These are phyloP conservation scores for Anorthoa munda DNA, from an alignment of 2,888 invertebrate species.

Conservation along the genomic window DNA sequence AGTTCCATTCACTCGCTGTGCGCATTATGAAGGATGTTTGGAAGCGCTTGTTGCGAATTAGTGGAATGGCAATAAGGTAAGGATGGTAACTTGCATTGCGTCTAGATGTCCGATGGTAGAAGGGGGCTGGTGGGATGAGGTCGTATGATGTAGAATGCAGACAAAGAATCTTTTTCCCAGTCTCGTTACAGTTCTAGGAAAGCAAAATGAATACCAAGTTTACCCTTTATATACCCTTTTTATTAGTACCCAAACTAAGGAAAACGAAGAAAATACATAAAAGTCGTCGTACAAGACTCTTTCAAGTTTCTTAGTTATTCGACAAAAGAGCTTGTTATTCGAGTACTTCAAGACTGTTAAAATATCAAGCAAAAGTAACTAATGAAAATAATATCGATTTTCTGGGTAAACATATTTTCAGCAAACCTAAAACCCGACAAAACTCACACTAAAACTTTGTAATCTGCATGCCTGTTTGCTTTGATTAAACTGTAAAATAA, in stretches of 20 bases:
- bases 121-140: too few relatives aligned
- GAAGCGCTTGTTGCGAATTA: too few relatives aligned
- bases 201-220: not conserved
- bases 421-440: not conserved
- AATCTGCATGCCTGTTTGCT: not conserved
- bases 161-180: not conserved
- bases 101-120: too few relatives aligned
- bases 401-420: not conserved
- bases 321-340: not conserved
- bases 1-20: too few relatives aligned
- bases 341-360: not conserved
- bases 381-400: too few relatives aligned
- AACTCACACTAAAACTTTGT: not conserved
- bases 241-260: slow-evolving; percentile 5
- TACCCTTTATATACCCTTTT: slow-evolving; percentile 10
- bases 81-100: too few relatives aligned
- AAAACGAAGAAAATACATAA: slow-evolving; percentile 9
- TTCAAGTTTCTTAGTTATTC: not conserved
- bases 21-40: too few relatives aligned
- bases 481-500: slow-evolving; percentile 34
- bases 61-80: too few relatives aligned
- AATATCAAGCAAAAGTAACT: too few relatives aligned
- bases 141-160: too few relatives aligned
- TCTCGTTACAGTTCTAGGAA: not conserved
- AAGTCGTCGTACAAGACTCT: not conserved